Conservation (phyloP, 2,113 vertebrate genomes). For the Onychostruthus taczanowskii region DNA sequence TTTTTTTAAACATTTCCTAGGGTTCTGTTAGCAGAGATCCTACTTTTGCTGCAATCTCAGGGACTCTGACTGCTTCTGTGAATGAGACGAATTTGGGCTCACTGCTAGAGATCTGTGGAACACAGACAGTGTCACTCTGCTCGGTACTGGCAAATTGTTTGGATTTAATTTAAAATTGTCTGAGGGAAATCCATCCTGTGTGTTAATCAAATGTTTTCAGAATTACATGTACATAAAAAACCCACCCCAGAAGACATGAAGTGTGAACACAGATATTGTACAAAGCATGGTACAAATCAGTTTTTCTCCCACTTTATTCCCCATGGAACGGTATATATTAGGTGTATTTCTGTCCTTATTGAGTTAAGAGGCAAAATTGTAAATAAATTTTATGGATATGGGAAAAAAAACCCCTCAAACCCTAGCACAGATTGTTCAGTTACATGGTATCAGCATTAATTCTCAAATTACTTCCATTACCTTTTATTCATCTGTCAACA, state of each 20-base stretch:
- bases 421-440: not conserved
- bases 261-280: not conserved
- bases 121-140: not conserved
- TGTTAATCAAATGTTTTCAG: not conserved
- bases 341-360: not conserved
- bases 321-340: not conserved
- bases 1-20: not conserved
- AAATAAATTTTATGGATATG: not conserved
- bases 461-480: not conserved
- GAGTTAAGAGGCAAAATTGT: not conserved
- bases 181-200: not conserved
- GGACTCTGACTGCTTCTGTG: not conserved
- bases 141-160: not conserved
- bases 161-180: not conserved
- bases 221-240: not conserved
- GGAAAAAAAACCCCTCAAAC: fast-evolving
- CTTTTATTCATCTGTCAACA: not conserved
- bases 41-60: not conserved
- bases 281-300: not conserved
- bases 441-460: fast-evolving
- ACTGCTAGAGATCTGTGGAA: not conserved
- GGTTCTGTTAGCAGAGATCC: not conserved
- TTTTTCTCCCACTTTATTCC: not conserved
- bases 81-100: not conserved
- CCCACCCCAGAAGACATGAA: not conserved